Evolutionary conservation across 2,113 vertebrate species (phyloP).

Genomic region (Brachypodius melanocephalos): DNA sequence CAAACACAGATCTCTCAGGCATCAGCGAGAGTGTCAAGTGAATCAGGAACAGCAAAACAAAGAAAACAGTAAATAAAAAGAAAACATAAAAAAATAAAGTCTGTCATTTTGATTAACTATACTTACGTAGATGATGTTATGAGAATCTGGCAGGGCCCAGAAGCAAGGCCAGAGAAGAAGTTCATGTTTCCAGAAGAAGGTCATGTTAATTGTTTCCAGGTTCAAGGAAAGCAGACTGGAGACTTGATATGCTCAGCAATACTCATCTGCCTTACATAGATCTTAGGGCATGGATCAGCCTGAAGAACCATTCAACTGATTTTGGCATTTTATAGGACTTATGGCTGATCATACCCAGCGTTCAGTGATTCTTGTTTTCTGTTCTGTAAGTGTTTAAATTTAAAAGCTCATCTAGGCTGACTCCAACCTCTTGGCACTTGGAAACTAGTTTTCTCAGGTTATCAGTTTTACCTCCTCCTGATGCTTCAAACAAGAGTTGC

Average conservation of each 20-base stretch:
- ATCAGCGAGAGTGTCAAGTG: constrained; percentile 79
- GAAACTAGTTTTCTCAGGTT: constrained; percentile 91
- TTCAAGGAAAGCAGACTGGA: constrained; percentile 74
- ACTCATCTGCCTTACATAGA: constrained; percentile 78
- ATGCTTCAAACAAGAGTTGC: constrained; percentile 96
- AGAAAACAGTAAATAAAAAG: constrained; percentile 76
- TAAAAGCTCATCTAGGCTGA: constrained; percentile 93
- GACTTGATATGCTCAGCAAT: constrained; percentile 77
- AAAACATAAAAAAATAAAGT: constrained; percentile 78
- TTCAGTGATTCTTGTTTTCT: constrained; percentile 85
- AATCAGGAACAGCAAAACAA: constrained; percentile 80
- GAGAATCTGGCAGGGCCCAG: constrained; percentile 85
- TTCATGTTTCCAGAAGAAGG: constrained; percentile 82
- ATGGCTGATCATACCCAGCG: constrained; percentile 76
- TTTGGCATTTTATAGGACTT: constrained; percentile 81
- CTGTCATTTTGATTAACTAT: constrained; percentile 91
- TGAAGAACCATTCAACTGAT: constrained; percentile 82
- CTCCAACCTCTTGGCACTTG: constrained; percentile 93
- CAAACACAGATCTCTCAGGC: constrained; percentile 80
- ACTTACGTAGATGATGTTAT: constrained; percentile 95
- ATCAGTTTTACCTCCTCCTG: constrained; percentile 90
- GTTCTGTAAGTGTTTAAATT: constrained; percentile 86
- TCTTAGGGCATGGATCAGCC: constrained; percentile 78
- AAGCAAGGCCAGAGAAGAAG: constrained; percentile 80
- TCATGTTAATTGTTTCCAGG: constrained; percentile 76